These are phyloP conservation scores for Buathra laborator DNA, from an alignment of 2,888 invertebrate species.

Conservation along the genomic window DNA sequence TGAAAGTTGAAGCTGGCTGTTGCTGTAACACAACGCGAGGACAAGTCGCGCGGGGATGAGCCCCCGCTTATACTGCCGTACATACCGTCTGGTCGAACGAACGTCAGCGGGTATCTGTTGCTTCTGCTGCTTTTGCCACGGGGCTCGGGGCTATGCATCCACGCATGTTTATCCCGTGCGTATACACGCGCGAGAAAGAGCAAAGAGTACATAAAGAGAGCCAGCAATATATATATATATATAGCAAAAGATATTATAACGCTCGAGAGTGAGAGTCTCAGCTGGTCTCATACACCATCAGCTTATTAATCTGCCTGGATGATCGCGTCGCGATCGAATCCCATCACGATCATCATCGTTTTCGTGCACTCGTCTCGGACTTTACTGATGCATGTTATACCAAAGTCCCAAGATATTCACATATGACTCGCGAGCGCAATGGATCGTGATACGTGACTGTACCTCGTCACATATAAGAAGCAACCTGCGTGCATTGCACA, in stretches of 20 bases:
- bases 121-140: constrained; percentile 68
- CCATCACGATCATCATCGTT: constrained; percentile 68
- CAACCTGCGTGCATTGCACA: background rate
- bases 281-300: constrained; percentile 62
- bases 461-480: constrained; percentile 3
- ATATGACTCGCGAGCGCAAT: background rate
- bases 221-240: background rate
- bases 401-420: background rate
- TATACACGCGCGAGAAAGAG: constrained; percentile 40
- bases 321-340: constrained; percentile 71
- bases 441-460: constrained; percentile 31
- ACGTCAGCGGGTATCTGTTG: constrained; percentile 52
- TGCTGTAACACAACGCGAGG: constrained; percentile 52
- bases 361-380: constrained; percentile 5
- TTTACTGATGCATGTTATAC: constrained; percentile 14
- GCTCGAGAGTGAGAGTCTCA: constrained; percentile 60
- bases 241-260: constrained; percentile 37
- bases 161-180: constrained; percentile 47
- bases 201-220: constrained; percentile 74
- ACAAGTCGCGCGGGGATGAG: constrained; percentile 55
- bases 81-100: constrained; percentile 47
- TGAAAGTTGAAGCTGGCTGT: constrained; percentile 52
- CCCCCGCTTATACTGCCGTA: constrained; percentile 29
- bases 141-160: constrained; percentile 43
- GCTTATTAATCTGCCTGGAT: constrained; percentile 75